Evolutionary conservation across 1,140 invertebrate species (phyloP).

Genomic region (Phymastichus coffea): DNA sequence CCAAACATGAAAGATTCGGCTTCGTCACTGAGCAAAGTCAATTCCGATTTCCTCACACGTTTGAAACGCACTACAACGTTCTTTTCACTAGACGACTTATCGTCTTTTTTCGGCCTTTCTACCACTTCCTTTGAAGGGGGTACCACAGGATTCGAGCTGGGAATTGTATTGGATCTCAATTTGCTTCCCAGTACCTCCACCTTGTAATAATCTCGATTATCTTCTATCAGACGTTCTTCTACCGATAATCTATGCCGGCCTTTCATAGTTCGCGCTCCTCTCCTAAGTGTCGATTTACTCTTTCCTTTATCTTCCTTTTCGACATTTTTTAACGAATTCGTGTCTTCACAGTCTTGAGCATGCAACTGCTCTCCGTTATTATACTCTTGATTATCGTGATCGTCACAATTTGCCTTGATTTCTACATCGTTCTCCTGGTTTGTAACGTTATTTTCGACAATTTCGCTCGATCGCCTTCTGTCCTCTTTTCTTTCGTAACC

Average conservation of each 20-base stretch:
- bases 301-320: conserved; percentile 26
- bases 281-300: conserved; percentile 32
- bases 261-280: conserved; percentile 39
- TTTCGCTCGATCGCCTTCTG: background rate
- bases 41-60: conserved; percentile 69
- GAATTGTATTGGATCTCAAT: conserved; percentile 61
- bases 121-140: conserved; percentile 34
- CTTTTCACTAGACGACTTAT: conserved; percentile 55
- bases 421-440: conserved; percentile 16
- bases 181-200: conserved; percentile 72
- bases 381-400: conserved; percentile 9
- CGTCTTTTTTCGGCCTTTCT: conserved; percentile 42
- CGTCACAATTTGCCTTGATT: conserved; percentile 21
- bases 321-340: conserved; percentile 15
- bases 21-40: conserved; percentile 74
- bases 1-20: conserved; percentile 82
- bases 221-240: conserved; percentile 61
- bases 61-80: conserved; percentile 72
- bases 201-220: conserved; percentile 70
- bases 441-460: conserved; percentile 1
- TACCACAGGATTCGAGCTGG: conserved; percentile 33
- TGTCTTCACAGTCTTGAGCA: conserved; percentile 11
- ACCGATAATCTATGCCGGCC: conserved; percentile 58
- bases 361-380: conserved; percentile 23
- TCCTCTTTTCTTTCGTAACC: conserved; percentile 19